Base-by-base conservation (phyloP, 1,140 invertebrate genomes). In the Psix sp. region DNA sequence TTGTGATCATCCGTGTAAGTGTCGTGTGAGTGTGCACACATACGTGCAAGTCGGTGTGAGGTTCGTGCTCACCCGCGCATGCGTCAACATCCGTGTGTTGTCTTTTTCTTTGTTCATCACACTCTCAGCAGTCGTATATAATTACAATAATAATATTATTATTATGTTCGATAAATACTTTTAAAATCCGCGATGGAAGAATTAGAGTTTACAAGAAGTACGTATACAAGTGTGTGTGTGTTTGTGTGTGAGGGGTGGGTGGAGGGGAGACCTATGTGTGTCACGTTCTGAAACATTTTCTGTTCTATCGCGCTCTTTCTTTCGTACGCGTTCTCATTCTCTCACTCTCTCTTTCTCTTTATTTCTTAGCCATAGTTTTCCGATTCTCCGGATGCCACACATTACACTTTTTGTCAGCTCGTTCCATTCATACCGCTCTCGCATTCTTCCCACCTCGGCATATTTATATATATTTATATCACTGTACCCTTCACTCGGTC, bases 161-260 rank as follows among this genome's bases (percentile, higher is more conserved):
- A 84, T 85, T 86, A 87, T 86, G 77, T 84, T 84, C 65, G 84
- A 86, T 86, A 86, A 86, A 87, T 87, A 87, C 80, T 85, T 85
- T n/a, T 86, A 86, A 87, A 87, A 82, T 87, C 82, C 85, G 83
- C 85, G 85, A 85, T 87, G 85, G 85, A 87, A 87, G 86, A 87
- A 86, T 85, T 87, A 85, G 83, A 84, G 84, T 87, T 85, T 86
- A 86, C 84, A 86, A 87, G 84, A 87, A 85, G 86, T 87, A 86
- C 86, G 86, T 87, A 87, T 87, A 87, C 86, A 86, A 87, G 84
- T 86, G 82, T 85, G 80, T 83, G 48, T 74, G 56, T 66, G 46
- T 66, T 43, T 65, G 36, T 70, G n/a, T n/a, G n/a, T 43, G 29
- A 31, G 33, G 42, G 56, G 48, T 48, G 35, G 48, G 39, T 33